Evolutionary conservation across 1,140 invertebrate genomes (phyloP).

Genomic region (Coelopa frigida): DNA sequence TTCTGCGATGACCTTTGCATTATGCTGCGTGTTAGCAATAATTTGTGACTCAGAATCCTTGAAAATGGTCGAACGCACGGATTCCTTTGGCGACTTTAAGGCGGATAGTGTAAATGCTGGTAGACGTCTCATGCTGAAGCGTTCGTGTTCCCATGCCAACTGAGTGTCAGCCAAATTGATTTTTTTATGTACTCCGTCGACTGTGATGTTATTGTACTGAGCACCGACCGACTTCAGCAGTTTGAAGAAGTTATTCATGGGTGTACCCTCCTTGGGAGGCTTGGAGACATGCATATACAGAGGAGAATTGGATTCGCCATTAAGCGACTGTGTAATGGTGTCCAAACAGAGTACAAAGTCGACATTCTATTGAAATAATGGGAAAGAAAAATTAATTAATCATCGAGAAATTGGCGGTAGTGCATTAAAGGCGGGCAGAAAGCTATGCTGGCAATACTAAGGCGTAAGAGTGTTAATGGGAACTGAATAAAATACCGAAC

Average conservation of each 20-base stretch:
- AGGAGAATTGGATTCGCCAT: constrained; percentile 44
- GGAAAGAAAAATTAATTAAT: background rate
- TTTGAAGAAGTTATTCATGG: constrained; percentile 64
- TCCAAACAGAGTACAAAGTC: constrained; percentile 90
- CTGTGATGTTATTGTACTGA: constrained; percentile 47
- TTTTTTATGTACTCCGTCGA: constrained; percentile 89
- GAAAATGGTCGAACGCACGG: constrained; percentile 54
- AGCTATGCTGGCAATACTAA: too few relatives aligned
- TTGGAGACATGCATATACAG: constrained; percentile 93
- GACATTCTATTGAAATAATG: constrained; percentile 56
- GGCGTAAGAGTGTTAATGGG: background rate
- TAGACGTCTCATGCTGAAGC: constrained; percentile 85
- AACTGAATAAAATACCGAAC: constrained; percentile 6
- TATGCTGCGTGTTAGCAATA: constrained; percentile 38
- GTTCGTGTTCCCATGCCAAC: constrained; percentile 95
- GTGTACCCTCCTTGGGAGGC: constrained; percentile 80
- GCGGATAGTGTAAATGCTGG: constrained; percentile 88
- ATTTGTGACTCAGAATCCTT: constrained; percentile 43
- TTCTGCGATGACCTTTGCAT: constrained; percentile 74
- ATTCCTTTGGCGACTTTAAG: constrained; percentile 58
- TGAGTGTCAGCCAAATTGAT: constrained; percentile 93
- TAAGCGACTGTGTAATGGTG: constrained; percentile 58
- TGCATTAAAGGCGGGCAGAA: too few relatives aligned
- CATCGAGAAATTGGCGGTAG: background rate
- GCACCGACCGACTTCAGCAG: constrained; percentile 54